Percentiles rank a stretch among this genome's conserved stretches.
Evolutionary conservation across 2,888 invertebrate species (phyloP).

Genomic region (Sminthurinus aureus): DNA sequence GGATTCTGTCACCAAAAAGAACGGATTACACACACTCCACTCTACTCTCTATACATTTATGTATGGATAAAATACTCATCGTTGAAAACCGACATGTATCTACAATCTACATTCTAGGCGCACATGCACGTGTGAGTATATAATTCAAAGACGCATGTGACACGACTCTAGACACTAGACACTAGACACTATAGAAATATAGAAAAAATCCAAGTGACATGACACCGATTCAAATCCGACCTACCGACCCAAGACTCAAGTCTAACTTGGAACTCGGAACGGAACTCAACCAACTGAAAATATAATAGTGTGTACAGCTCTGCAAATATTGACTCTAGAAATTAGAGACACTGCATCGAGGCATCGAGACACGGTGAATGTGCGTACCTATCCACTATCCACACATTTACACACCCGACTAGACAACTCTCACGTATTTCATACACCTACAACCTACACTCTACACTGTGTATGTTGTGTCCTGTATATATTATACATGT

Average conservation of each 20-base stretch:
- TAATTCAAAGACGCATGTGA: background rate
- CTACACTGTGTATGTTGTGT: background rate
- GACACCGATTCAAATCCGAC: background rate
- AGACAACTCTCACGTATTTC: background rate
- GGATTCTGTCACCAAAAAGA: slow-evolving; percentile 11
- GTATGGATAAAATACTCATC: background rate
- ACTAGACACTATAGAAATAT: too few species aligned
- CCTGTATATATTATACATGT: too few species aligned
- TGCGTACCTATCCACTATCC: background rate
- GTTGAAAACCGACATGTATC: background rate
- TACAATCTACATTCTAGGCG: background rate
- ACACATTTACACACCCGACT: background rate
- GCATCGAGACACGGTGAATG: background rate
- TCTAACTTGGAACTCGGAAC: background rate
- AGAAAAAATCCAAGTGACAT: background rate
- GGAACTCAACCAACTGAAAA: slow-evolving; percentile 5
- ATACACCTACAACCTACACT: background rate
- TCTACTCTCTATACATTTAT: background rate
- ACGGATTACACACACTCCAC: background rate
- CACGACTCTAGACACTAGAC: too few species aligned
- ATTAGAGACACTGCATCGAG: slow-evolving; percentile 15
- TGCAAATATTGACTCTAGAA: slow-evolving; percentile 30
- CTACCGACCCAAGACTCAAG: background rate
- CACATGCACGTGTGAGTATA: too few species aligned
- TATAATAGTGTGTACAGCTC: slow-evolving; percentile 10